Conservation (phyloP, 2,888 invertebrate genomes). For the Chorisops tibialis region DNA sequence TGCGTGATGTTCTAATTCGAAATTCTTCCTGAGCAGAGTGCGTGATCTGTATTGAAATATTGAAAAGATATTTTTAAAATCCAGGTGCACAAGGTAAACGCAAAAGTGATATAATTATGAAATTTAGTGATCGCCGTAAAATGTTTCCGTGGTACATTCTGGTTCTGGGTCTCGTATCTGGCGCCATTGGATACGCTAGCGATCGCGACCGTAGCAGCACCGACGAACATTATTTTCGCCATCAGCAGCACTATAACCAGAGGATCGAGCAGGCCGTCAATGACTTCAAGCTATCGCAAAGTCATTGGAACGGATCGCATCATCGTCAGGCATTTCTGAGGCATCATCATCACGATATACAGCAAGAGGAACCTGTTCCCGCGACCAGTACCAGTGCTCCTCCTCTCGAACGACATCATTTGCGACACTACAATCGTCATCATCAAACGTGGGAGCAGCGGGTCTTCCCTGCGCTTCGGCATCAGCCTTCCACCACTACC, state of each 20-base stretch:
- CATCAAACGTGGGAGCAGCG: slow-evolving; percentile 45
- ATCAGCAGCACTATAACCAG: slow-evolving; percentile 41
- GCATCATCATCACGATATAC: slow-evolving; percentile 32
- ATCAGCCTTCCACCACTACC: slow-evolving; percentile 35
- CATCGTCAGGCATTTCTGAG: slow-evolving; percentile 29
- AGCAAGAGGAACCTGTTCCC: slow-evolving; percentile 2
- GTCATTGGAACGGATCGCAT: slow-evolving; percentile 19
- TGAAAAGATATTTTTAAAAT: neutral
- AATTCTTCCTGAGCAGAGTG: too few species aligned
- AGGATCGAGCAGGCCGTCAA: slow-evolving; percentile 38
- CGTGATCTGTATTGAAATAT: too few species aligned
- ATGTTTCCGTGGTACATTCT: slow-evolving; percentile 5
- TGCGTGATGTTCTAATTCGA: too few species aligned
- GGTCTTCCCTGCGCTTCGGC: slow-evolving; percentile 42
- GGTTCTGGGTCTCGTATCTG: neutral
- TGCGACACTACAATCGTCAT: slow-evolving; percentile 47
- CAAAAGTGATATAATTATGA: neutral
- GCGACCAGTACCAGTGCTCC: neutral
- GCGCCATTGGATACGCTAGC: neutral
- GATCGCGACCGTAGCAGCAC: slow-evolving; percentile 1
- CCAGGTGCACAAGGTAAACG: neutral
- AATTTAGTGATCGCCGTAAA: slow-evolving; percentile 3
- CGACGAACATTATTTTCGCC: slow-evolving; percentile 39
- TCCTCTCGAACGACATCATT: slow-evolving; percentile 39
- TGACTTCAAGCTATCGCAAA: slow-evolving; percentile 35